phyloP scores from a whole-genome alignment of 2,888 invertebrate genomes.

The Branchipolynoe longqiensis region DNA sequence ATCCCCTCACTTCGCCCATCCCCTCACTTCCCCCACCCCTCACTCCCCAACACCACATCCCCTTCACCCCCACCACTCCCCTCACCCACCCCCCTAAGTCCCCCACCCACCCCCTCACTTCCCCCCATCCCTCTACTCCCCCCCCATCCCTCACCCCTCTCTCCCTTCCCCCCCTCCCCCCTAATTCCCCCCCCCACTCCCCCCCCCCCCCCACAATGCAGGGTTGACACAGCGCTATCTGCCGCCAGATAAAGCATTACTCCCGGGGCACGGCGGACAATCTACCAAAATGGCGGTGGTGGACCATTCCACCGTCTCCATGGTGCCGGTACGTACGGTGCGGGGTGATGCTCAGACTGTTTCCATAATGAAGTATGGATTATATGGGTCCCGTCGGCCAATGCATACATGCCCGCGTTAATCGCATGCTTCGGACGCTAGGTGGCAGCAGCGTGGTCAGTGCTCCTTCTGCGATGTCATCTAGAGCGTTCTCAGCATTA shows the following conservation, averaged over 20 bases:
- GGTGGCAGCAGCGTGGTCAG: neutral
- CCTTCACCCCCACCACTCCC: too few species aligned
- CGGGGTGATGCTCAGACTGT: neutral
- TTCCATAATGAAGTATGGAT: conserved; percentile 46
- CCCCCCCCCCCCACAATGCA: neutral
- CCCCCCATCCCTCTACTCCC: neutral
- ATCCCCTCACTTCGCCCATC: too few species aligned
- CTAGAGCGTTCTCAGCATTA: too few species aligned
- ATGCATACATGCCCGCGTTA: conserved; percentile 45
- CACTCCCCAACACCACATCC: too few species aligned
- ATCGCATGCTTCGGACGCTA: neutral
- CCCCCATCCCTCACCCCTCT: neutral
- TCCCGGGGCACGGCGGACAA: neutral
- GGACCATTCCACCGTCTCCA: neutral
- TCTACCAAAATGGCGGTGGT: neutral
- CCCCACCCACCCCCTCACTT: neutral
- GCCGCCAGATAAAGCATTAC: conserved; percentile 40
- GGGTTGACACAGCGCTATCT: neutral
- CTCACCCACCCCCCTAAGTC: neutral
- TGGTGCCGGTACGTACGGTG: neutral
- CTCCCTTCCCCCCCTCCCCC: too few species aligned
- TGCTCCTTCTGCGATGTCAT: too few species aligned
- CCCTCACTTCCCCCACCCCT: too few species aligned
- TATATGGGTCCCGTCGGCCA: conserved; percentile 23
- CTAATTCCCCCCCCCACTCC: neutral